Base-by-base conservation (phyloP, 2,888 invertebrate genomes). In the Acleris literana region DNA sequence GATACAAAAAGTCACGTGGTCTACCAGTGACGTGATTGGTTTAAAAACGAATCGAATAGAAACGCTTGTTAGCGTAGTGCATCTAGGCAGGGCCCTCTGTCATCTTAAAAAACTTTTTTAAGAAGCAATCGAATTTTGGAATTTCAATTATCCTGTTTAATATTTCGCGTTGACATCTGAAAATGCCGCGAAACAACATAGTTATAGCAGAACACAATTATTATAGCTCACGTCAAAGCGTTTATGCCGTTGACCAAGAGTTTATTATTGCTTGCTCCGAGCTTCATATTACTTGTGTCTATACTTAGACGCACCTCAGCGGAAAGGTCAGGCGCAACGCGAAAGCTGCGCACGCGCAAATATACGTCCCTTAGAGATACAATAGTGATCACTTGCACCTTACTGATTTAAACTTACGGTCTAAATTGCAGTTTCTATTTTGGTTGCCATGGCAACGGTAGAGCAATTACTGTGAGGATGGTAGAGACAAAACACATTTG, bases 391-490 rank as follows among this genome's bases (percentile, higher is more conserved):
- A 39, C 25, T 16, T 49, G 46, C 5, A 20, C 53, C 53, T 59
- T 64, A 48, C n/a, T 2, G 17, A 16, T n/a, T 48, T n/a, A 17
- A 6, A 3, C 6, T 29, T 52, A 58, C 29, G 39, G 58, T 25
- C 48, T 16, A 48, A 49, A 11, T 59, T 59, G 22, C 48, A 33
- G 11, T 5, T 13, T 11, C 33, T 54, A 2, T 1, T 1, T 13
- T 17, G 33, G 64, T 64, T 64, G 22, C 58, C 33, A 64, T 64
- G 64, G 39, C 22, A 59, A 64, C 64, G 53, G 48, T 39, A 25
- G 29, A 60, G 54, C 64, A 55, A 60, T 64, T 59, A 60, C 64
- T 49, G n/a, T 6, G 55, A 60, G 64, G 64, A 64, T 59, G 59
- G 54, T 43, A 60, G 59, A 55, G 59, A 64, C 64, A 64, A 55